Percentiles rank a stretch among this genome's conserved stretches.
Conservation (phyloP, 1,140 invertebrate species). For the Antheraea mylitta region DNA sequence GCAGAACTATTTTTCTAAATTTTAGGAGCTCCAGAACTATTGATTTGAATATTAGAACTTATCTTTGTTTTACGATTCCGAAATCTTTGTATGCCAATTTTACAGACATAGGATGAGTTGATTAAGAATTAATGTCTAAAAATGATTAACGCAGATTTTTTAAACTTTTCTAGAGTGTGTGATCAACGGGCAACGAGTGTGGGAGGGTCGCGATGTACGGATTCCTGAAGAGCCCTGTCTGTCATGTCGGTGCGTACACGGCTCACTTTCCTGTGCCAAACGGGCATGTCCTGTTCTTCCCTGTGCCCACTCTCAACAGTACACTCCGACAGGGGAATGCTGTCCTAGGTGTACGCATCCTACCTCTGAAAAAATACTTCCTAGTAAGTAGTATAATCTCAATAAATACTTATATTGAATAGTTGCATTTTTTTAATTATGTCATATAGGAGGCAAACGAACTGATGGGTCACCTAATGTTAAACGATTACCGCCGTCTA, state of each 20-base stretch:
- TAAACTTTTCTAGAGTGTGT: slow-evolving; percentile 82
- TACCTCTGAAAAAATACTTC: slow-evolving; percentile 72
- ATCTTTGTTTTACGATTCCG: too few species aligned
- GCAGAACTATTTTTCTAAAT: too few species aligned
- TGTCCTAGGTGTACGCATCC: slow-evolving; percentile 90
- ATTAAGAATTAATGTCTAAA: neutral
- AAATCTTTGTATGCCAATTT: too few species aligned
- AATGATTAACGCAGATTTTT: neutral
- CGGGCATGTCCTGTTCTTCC: slow-evolving; percentile 91
- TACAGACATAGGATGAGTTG: too few species aligned
- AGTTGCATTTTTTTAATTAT: too few species aligned
- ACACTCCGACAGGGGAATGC: slow-evolving; percentile 86
- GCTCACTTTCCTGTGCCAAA: slow-evolving; percentile 88
- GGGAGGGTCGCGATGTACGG: slow-evolving; percentile 87
- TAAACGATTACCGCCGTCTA: too few species aligned
- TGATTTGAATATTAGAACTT: too few species aligned
- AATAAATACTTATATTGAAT: too few species aligned
- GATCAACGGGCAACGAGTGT: slow-evolving; percentile 84
- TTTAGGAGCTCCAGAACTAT: too few species aligned
- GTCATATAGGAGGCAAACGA: too few species aligned
- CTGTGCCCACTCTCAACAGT: slow-evolving; percentile 84
- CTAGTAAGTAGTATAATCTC: slow-evolving; percentile 58
- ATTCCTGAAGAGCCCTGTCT: slow-evolving; percentile 92
- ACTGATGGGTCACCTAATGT: too few species aligned
- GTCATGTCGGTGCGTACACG: slow-evolving; percentile 89